A percentile compares a stretch with the other conserved stretches of the same genome.
phyloP scores from a whole-genome alignment of 2,888 invertebrate species.

The Caenorhabditis sp. region DNA sequence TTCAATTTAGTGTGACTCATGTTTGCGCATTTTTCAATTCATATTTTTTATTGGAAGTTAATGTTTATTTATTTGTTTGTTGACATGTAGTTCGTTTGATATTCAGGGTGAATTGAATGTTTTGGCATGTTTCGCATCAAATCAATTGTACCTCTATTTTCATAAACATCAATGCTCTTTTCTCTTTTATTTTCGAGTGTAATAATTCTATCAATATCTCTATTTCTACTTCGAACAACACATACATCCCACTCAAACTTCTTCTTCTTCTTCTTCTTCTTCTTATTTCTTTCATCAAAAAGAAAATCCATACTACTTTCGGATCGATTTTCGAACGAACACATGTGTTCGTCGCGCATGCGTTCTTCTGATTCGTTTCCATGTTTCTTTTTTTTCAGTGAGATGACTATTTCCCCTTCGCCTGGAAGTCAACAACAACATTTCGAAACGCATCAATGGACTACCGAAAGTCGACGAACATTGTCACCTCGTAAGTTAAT shows the following conservation, averaged over 20 bases:
- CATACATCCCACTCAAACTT: neutral
- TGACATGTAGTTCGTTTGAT: no score
- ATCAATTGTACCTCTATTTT: no score
- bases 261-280: no score
- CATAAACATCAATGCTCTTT: neutral
- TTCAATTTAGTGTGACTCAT: no score
- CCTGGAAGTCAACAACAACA: slow-evolving; percentile 22
- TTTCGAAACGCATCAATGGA: slow-evolving; percentile 36
- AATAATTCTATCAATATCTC: neutral
- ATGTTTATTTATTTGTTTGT: no score
- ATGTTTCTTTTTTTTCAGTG: neutral
- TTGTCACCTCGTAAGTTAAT: slow-evolving; percentile 18
- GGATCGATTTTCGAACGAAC: neutral
- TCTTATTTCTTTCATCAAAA: slow-evolving; percentile 1
- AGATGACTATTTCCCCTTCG: slow-evolving; percentile 38
- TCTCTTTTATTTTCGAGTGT: neutral
- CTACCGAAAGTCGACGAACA: slow-evolving; percentile 34
- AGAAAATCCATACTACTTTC: neutral
- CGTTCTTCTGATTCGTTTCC: no score
- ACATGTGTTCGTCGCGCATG: no score
- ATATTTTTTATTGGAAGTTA: no score
- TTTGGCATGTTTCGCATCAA: no score
- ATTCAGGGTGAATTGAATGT: no score
- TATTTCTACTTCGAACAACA: neutral
- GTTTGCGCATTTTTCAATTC: no score